Percentiles rank a stretch among this genome's conserved stretches.
Evolutionary conservation across 2,888 invertebrate species (phyloP).

Genomic region (Taphrorychus bicolor): DNA sequence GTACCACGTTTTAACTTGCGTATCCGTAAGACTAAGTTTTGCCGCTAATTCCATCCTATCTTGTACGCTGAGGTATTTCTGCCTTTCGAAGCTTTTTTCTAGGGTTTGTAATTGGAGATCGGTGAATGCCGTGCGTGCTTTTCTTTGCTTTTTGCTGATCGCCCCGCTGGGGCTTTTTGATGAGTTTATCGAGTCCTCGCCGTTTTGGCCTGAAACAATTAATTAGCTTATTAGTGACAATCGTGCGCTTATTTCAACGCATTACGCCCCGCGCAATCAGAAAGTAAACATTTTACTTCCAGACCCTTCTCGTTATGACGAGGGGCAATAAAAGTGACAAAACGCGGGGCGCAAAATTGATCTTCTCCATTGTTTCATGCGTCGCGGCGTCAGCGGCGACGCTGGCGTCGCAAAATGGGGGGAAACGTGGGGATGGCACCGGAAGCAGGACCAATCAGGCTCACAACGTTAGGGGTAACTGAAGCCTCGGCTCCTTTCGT

Average conservation of each 20-base stretch:
- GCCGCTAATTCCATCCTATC: conserved; percentile 98
- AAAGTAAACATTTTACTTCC: neutral
- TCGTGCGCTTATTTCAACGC: neutral
- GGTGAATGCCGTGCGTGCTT: conserved; percentile 97
- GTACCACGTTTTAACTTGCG: conserved; percentile 99
- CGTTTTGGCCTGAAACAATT: conserved; percentile 75
- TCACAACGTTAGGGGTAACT: conserved; percentile 15
- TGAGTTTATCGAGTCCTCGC: conserved; percentile 78
- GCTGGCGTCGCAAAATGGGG: conserved; percentile 46
- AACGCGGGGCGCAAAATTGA: neutral
- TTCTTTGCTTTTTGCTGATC: conserved; percentile 91
- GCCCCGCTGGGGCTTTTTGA: conserved; percentile 62
- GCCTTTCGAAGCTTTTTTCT: conserved; percentile 96
- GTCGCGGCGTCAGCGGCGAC: conserved; percentile 43
- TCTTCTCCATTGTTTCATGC: neutral
- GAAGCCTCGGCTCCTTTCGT: conserved; percentile 14
- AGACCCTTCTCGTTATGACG: neutral
- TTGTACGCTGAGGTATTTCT: conserved; percentile 96
- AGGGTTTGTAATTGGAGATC: conserved; percentile 96
- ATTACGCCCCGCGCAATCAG: neutral
- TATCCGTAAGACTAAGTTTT: conserved; percentile 94
- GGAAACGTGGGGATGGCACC: conserved; percentile 38
- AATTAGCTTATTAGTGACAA: neutral
- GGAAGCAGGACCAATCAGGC: conserved; percentile 54
- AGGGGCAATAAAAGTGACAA: neutral